phyloP scores from a whole-genome alignment of 2,113 vertebrate species.

The Isichthys henryi region DNA sequence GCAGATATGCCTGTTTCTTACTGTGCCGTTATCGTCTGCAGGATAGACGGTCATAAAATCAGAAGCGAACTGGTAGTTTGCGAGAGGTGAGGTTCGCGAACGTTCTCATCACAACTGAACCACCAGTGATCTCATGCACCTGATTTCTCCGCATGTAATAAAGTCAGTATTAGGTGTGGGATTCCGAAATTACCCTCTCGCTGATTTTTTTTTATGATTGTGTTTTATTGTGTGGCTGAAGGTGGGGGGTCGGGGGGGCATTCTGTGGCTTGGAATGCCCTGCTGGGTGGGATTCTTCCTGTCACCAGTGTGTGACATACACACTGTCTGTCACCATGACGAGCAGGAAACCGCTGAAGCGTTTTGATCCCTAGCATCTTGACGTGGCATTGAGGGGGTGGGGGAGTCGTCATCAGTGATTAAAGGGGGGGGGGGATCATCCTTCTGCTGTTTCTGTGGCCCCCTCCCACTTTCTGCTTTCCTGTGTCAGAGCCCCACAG shows the following conservation, averaged over 20 bases:
- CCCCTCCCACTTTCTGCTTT: not conserved
- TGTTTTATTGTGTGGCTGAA: not conserved
- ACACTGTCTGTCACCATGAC: not conserved
- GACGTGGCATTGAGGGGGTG: not conserved
- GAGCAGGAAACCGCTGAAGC: not conserved
- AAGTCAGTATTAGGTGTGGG: not conserved
- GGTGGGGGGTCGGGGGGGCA: not conserved
- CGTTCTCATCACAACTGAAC: not conserved
- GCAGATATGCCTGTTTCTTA: not conserved
- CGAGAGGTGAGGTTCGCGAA: not conserved
- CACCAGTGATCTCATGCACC: not conserved
- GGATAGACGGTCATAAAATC: not conserved
- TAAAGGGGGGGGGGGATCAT: not conserved
- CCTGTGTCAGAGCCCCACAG: not conserved
- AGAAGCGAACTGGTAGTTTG: not conserved
- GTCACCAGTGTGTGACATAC: not conserved
- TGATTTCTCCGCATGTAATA: not conserved
- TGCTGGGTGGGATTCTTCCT: not conserved
- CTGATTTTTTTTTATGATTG: not conserved
- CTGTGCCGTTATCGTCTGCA: not conserved
- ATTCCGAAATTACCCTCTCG: not conserved
- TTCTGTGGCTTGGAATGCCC: not conserved
- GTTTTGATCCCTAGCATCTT: not conserved
- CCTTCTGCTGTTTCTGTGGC: not conserved
- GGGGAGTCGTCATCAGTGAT: not conserved